A percentile compares a stretch with the other conserved stretches of the same genome.
Evolutionary conservation across 2,113 vertebrate species (phyloP).

Genomic region (Condylura cristata): DNA sequence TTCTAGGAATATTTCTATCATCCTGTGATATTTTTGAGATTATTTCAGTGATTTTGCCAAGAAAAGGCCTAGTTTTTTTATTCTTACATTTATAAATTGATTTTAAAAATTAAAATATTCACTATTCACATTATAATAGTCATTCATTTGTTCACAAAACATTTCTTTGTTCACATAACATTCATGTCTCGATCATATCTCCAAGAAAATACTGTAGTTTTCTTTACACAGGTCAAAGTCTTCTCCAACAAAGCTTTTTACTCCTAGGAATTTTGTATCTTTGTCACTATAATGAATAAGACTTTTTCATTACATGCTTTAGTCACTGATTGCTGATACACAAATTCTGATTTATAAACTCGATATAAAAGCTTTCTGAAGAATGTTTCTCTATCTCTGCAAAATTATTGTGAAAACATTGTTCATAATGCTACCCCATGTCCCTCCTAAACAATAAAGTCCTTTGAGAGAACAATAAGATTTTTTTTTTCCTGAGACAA

Average conservation of each 20-base stretch:
- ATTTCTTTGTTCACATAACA: background rate
- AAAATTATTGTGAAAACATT: slow-evolving; percentile 46
- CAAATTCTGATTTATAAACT: slow-evolving; percentile 40
- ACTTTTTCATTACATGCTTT: slow-evolving; percentile 3
- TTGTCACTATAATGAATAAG: slow-evolving; percentile 10
- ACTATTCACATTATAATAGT: background rate
- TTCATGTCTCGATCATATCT: background rate
- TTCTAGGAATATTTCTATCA: background rate
- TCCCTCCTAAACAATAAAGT: slow-evolving; percentile 54
- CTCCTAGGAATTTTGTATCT: background rate
- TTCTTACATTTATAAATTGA: slow-evolving; percentile 9
- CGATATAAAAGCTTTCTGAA: slow-evolving; percentile 34
- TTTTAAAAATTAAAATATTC: too few relatives aligned
- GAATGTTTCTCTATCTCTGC: slow-evolving; percentile 18
- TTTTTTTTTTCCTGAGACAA: background rate
- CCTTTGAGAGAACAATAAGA: background rate
- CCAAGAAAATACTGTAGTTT: background rate
- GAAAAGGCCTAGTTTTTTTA: background rate
- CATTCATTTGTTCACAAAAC: slow-evolving; percentile 16
- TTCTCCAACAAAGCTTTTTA: background rate
- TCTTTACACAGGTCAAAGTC: slow-evolving; percentile 2
- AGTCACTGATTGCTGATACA: slow-evolving; percentile 4
- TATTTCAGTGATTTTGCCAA: background rate
- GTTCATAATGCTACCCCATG: background rate
- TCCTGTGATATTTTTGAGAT: background rate